Percentiles rank a stretch among this genome's conserved stretches.
Conservation (phyloP, 1,140 invertebrate species). For the Camponotus vicinus region DNA sequence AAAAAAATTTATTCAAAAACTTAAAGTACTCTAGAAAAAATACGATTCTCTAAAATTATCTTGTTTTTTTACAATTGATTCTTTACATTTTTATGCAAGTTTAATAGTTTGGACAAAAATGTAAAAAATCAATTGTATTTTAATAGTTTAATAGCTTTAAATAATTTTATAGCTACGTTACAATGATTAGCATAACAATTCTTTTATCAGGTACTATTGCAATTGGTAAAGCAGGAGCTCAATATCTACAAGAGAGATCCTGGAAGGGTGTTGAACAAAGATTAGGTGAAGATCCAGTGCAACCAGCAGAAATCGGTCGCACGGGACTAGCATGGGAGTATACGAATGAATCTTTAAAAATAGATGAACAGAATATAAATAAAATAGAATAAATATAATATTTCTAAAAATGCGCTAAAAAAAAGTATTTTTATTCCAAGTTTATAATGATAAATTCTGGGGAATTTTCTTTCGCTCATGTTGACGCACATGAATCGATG, state of each 20-base stretch:
- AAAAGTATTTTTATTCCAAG: background rate
- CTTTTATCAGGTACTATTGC: constrained; percentile 80
- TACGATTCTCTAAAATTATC: background rate
- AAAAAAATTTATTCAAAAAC: background rate
- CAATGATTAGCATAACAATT: background rate
- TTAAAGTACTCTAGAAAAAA: background rate
- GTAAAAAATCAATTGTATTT: too few species aligned
- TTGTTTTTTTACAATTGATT: background rate
- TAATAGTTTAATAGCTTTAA: background rate
- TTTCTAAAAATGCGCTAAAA: background rate
- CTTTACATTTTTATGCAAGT: background rate
- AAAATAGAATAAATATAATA: constrained; percentile 53
- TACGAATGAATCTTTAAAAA: constrained; percentile 79
- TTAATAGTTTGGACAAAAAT: too few species aligned
- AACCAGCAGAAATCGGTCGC: constrained; percentile 88
- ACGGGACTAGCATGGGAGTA: constrained; percentile 88
- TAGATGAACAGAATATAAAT: background rate
- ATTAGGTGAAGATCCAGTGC: constrained; percentile 89
- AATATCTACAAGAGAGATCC: constrained; percentile 88
- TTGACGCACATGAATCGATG: too few species aligned
- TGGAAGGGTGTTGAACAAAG: constrained; percentile 92
- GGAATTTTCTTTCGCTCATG: too few species aligned
- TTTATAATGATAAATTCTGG: too few species aligned
- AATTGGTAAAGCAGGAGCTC: constrained; percentile 86
- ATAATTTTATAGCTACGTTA: background rate